Base-by-base conservation (phyloP, 2,888 invertebrate genomes). In the Trissolcus japonicus region DNA sequence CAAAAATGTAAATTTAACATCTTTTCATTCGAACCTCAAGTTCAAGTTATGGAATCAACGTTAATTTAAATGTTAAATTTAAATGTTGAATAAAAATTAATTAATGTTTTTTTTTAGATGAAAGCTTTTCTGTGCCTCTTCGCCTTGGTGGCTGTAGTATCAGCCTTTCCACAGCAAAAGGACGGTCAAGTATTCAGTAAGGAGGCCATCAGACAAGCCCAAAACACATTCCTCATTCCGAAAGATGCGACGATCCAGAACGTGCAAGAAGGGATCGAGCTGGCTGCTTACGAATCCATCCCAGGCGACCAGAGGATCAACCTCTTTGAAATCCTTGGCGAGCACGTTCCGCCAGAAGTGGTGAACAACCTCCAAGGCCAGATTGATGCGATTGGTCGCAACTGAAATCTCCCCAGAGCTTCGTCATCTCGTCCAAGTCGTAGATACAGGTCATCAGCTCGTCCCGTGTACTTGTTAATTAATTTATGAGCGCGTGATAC, bases 181-280 rank as follows among this genome's bases (percentile, higher is more conserved):
- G 96, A 96, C 87, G 96, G 96, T 0, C 94, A 94, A 53, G 93
- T 93, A 73, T 96, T 95, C 90, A 94, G 95, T 84, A 94, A 94
- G 85, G 96, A 96, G 87, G 96, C 96, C 61, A 96, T 96, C 88
- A 92, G 94, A 78, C 96, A 96, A 89, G 96, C 96, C 0, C 95
- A 96, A 90, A 94, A 93, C 89, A 95, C 95, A 4, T 93, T 93
- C 85, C 92, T 96, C 76, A 95, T 96, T 83, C 96, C 96, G 14
- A 94, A 94, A 87, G 95, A 95, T 87, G 96, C 96, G 43, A 93
- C 94, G 86, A 96, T 96, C 80, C 96, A 96, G 89, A 95, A 95
- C 89, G 94, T 94, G 1, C 94, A 95, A 90, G 95, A 95, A 90
- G 95, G 95, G 68, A 95, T 96, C 80, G 95, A 96, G 90, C 90